Conservation (phyloP, 2,113 vertebrate genomes). For the Triplophysa siluroides region DNA sequence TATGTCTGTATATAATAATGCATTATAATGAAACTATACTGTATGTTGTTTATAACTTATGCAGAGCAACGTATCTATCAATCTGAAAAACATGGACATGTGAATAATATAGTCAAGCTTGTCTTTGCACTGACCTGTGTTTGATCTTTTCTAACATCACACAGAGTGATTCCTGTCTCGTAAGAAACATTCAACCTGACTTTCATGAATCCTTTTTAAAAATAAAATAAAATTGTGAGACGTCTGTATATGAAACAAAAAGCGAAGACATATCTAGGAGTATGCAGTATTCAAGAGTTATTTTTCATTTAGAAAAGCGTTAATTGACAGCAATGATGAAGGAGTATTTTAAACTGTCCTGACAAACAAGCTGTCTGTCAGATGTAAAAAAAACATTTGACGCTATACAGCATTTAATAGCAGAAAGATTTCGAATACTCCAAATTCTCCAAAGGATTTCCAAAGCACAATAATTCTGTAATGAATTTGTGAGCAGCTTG, state of each 20-base stretch:
- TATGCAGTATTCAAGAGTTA: not conserved
- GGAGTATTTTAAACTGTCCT: not conserved
- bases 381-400: constrained; percentile 43
- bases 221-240: too few species aligned
- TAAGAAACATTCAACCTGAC: not conserved
- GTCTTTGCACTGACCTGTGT: not conserved
- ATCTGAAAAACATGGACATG: not conserved
- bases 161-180: not conserved
- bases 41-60: not conserved
- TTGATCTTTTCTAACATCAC: not conserved
- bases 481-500: constrained; percentile 47
- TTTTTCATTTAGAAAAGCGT: not conserved
- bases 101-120: not conserved
- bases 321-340: constrained; percentile 13
- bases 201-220: not conserved
- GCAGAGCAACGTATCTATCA: not conserved
- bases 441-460: constrained; percentile 36
- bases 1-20: not conserved
- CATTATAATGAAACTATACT: too few species aligned
- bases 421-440: not conserved
- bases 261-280: not conserved
- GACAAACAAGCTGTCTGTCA: not conserved
- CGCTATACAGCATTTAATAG: constrained; percentile 50
- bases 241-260: too few species aligned
- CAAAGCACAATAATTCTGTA: constrained; percentile 48